A percentile compares a stretch with the other conserved stretches of the same genome.
Evolutionary conservation across 2,888 invertebrate species (phyloP).

Genomic region (Epsilonema sp.): DNA sequence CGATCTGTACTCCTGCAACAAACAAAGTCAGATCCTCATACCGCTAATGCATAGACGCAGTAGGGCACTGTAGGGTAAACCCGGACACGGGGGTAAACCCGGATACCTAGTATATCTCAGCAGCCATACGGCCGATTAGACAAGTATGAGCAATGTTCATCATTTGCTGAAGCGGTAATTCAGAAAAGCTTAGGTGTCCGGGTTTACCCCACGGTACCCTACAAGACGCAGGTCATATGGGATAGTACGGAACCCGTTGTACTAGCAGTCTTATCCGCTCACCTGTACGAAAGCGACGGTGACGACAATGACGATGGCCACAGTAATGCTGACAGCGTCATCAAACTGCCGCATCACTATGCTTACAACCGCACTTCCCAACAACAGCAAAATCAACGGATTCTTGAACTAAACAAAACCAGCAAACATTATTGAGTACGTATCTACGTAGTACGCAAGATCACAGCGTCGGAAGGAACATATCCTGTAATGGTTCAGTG

Average conservation of each 20-base stretch:
- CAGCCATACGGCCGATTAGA: too few relatives aligned
- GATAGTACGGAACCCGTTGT: not conserved
- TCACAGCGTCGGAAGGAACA: not conserved
- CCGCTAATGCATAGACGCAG: too few relatives aligned
- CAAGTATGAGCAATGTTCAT: not conserved
- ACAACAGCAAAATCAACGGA: slow-evolving; percentile 73
- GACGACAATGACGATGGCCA: slow-evolving; percentile 73
- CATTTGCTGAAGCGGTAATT: too few relatives aligned
- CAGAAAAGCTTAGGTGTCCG: too few relatives aligned
- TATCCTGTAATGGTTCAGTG: not conserved
- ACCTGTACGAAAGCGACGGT: slow-evolving; percentile 92
- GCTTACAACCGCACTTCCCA: slow-evolving; percentile 77
- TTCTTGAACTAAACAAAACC: slow-evolving; percentile 87
- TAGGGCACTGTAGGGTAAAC: too few relatives aligned
- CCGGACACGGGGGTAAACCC: too few relatives aligned
- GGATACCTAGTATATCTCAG: too few relatives aligned
- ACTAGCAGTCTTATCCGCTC: slow-evolving; percentile 11
- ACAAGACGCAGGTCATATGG: not conserved
- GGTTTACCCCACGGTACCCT: too few relatives aligned
- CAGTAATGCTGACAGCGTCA: slow-evolving; percentile 95
- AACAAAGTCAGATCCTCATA: too few relatives aligned
- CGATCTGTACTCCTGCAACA: slow-evolving; percentile 60
- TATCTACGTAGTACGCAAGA: not conserved
- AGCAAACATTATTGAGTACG: slow-evolving; percentile 11
- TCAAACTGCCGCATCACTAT: slow-evolving; percentile 89